Conservation (phyloP, 1,140 invertebrate genomes). For the Apocrypta bakeri region DNA sequence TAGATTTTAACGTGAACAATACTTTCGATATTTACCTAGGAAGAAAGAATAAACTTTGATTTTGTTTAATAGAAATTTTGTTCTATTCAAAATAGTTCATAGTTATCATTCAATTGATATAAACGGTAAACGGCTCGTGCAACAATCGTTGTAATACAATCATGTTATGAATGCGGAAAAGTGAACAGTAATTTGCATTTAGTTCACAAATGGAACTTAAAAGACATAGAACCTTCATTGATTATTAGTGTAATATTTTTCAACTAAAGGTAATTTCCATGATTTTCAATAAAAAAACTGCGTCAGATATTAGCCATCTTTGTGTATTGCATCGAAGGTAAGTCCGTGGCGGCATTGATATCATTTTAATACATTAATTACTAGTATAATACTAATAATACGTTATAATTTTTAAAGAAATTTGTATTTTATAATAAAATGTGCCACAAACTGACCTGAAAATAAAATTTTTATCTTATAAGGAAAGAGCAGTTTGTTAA, state of each 20-base stretch:
- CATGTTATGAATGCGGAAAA: neutral
- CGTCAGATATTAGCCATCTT: constrained; percentile 48
- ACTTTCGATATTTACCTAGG: neutral
- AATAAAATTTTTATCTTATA: constrained; percentile 34
- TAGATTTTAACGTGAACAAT: neutral
- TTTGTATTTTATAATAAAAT: neutral
- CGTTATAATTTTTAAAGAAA: neutral
- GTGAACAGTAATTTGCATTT: neutral
- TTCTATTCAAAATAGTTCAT: neutral
- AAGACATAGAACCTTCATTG: neutral
- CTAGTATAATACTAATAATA: no score
- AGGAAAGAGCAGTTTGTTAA: constrained; percentile 47
- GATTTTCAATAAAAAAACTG: neutral
- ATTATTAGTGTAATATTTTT: constrained; percentile 25
- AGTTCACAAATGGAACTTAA: no score
- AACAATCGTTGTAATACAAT: neutral
- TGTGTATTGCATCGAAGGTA: constrained; percentile 57
- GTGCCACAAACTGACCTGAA: constrained; percentile 34
- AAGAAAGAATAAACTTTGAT: neutral
- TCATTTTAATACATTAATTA: neutral
- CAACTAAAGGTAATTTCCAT: constrained; percentile 29
- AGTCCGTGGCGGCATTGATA: constrained; percentile 38
- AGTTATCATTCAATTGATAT: neutral
- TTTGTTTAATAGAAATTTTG: neutral
- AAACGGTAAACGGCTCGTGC: neutral